These are phyloP conservation scores for Plagodis pulveraria DNA, from an alignment of 2,888 invertebrate species.

Conservation along the genomic window DNA sequence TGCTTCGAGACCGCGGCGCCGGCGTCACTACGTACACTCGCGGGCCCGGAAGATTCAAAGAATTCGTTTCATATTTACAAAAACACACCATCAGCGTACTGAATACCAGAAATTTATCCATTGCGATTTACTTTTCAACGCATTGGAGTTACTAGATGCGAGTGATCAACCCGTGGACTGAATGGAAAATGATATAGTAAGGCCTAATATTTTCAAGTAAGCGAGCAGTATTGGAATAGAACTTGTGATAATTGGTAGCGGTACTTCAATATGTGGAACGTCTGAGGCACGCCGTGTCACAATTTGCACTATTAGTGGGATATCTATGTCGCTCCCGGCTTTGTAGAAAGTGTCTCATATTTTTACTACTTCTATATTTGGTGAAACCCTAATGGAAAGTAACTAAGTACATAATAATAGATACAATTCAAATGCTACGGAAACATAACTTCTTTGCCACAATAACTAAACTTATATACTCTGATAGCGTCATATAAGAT, in stretches of 20 bases:
- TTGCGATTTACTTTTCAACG: slow-evolving; percentile 49
- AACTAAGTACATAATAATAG: slow-evolving; percentile 22
- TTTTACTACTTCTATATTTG: slow-evolving; percentile 62
- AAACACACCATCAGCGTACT: slow-evolving; percentile 55
- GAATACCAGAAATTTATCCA: slow-evolving; percentile 54
- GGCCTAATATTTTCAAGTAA: slow-evolving; percentile 54
- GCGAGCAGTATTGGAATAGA: slow-evolving; percentile 51
- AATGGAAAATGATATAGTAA: slow-evolving; percentile 63
- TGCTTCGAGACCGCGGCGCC: slow-evolving; percentile 50
- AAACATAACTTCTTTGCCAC: too few relatives aligned
- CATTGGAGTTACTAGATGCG: slow-evolving; percentile 53
- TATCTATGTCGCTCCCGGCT: slow-evolving; percentile 62
- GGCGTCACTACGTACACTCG: slow-evolving; percentile 77
- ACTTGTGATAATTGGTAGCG: slow-evolving; percentile 81
- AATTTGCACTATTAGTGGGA: slow-evolving; percentile 78
- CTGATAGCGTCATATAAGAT: too few relatives aligned
- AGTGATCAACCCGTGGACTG: slow-evolving; percentile 58
- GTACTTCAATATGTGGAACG: slow-evolving; percentile 75
- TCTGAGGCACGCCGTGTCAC: slow-evolving; percentile 66
- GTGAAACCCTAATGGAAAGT: slow-evolving; percentile 45
- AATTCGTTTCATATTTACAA: slow-evolving; percentile 44
- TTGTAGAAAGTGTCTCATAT: slow-evolving; percentile 79
- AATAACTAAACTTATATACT: too few relatives aligned
- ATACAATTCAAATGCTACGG: not conserved
- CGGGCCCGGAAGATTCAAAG: slow-evolving; percentile 65